A percentile compares a stretch with the other conserved stretches of the same genome.
These are phyloP conservation scores for Lepus americanus DNA, from an alignment of 2,113 vertebrate species.

Conservation along the genomic window DNA sequence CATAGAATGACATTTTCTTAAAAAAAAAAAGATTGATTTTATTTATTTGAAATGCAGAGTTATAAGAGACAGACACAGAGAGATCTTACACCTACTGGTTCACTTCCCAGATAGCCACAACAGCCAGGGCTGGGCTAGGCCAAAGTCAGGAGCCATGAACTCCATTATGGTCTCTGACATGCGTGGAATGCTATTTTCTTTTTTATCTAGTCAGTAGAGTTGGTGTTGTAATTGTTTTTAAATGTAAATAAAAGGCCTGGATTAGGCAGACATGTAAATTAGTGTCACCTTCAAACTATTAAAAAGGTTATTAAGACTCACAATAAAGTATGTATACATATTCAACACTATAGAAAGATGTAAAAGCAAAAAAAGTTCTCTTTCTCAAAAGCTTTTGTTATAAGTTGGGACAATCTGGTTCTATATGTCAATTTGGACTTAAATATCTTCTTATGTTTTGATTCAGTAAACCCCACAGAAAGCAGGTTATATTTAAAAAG, in stretches of 20 bases:
- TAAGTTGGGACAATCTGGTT: neutral
- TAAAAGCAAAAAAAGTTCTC: neutral
- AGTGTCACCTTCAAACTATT: constrained; percentile 9
- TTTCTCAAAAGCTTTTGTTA: neutral
- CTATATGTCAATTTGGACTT: neutral
- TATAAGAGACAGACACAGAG: too few relatives aligned
- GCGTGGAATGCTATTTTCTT: neutral
- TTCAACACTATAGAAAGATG: neutral
- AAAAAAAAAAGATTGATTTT: too few relatives aligned
- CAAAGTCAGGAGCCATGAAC: too few relatives aligned
- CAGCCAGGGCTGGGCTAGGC: too few relatives aligned
- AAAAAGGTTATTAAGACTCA: neutral
- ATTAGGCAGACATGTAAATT: constrained; percentile 16
- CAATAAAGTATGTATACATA: neutral
- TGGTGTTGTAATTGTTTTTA: neutral
- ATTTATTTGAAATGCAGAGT: too few relatives aligned
- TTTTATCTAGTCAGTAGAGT: neutral
- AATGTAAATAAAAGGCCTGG: neutral
- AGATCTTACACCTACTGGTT: too few relatives aligned
- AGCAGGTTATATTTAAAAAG: neutral
- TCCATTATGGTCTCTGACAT: too few relatives aligned
- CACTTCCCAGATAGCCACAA: too few relatives aligned
- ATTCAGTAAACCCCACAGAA: neutral
- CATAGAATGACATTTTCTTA: neutral
- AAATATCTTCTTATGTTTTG: neutral